These are phyloP conservation scores for Paraescarpia echinospica DNA, from an alignment of 1,140 invertebrate genomes.

Conservation along the genomic window DNA sequence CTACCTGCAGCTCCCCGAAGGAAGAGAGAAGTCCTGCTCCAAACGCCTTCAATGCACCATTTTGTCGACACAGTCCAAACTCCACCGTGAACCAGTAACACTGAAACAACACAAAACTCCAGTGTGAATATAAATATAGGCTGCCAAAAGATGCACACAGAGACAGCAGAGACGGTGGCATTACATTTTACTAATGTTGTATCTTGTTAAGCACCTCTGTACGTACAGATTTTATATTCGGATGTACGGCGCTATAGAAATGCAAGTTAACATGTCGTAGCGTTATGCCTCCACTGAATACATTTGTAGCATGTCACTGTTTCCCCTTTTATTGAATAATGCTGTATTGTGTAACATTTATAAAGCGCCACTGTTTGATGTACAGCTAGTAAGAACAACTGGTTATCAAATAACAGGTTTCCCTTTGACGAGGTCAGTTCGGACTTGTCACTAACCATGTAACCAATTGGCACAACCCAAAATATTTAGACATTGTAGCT, in stretches of 20 bases:
- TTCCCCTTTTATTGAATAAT: conserved; percentile 50
- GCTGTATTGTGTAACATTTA: conserved; percentile 58
- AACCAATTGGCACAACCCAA: no score
- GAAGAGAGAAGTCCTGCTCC: conserved; percentile 96
- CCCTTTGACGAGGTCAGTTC: no score
- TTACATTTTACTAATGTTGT: neutral
- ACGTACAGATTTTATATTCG: no score
- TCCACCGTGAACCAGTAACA: conserved; percentile 99
- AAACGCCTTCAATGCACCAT: conserved; percentile 86
- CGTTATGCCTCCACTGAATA: conserved; percentile 98
- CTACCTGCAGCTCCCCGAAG: conserved; percentile 80
- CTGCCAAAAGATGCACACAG: neutral
- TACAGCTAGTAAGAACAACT: no score
- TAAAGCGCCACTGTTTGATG: no score
- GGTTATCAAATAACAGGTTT: no score
- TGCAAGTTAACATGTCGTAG: no score
- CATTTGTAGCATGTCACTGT: conserved; percentile 94
- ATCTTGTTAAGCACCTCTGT: no score
- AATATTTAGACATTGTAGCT: no score
- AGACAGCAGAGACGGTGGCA: neutral
- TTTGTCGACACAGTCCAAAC: conserved; percentile 95
- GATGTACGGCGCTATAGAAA: no score
- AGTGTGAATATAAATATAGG: neutral
- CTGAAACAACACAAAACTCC: conserved; percentile 58
- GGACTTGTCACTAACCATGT: no score